Evolutionary conservation across 1,140 invertebrate species (phyloP).

Genomic region (Rhagoletis pomonella): DNA sequence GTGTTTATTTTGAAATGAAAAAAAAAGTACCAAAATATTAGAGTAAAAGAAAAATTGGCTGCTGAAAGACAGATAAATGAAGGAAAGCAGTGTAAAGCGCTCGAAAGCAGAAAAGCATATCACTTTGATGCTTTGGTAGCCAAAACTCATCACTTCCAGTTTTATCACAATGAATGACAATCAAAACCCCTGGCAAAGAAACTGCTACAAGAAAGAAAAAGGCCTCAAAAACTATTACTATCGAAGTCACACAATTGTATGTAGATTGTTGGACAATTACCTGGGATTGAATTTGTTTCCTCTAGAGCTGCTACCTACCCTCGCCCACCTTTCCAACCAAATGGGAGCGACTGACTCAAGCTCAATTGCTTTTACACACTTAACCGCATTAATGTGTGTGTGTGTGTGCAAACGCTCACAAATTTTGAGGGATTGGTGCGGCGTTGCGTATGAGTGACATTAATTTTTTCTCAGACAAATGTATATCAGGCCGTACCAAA

Average conservation of each 20-base stretch:
- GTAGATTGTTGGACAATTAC: no score
- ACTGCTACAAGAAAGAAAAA: neutral
- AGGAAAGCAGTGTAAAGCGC: neutral
- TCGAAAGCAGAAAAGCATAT: neutral
- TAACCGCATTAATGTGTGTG: no score
- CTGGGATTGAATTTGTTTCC: no score
- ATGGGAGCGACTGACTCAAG: no score
- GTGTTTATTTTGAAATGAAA: neutral
- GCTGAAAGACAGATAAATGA: constrained; percentile 3
- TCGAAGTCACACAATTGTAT: no score
- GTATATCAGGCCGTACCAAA: no score
- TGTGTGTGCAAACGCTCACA: neutral
- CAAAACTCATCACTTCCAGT: neutral
- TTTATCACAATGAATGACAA: neutral
- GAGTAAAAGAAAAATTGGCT: neutral
- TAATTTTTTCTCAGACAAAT: neutral
- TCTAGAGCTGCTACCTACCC: no score
- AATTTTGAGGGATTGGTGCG: neutral
- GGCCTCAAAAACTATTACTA: no score
- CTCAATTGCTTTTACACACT: neutral
- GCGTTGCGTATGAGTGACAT: constrained; percentile 42
- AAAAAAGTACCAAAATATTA: neutral
- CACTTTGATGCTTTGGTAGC: neutral
- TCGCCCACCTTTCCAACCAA: neutral
- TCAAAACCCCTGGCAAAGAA: neutral